These are phyloP conservation scores for Phaetusa simplex DNA, from an alignment of 2,113 vertebrate genomes.

Conservation along the genomic window DNA sequence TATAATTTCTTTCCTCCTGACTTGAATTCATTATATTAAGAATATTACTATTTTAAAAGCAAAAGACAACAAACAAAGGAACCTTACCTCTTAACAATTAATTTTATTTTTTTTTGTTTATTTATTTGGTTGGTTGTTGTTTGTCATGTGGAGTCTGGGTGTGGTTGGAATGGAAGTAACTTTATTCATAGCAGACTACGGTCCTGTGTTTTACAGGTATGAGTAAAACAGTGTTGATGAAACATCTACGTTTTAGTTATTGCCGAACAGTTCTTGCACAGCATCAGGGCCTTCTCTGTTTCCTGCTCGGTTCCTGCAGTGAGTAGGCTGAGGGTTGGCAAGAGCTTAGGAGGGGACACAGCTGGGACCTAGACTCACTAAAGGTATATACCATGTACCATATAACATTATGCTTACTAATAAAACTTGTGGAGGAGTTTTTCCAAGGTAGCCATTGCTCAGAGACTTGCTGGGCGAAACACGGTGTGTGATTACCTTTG, in stretches of 20 bases:
- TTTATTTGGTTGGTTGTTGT: neutral
- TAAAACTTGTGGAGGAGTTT: neutral
- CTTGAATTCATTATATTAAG: neutral
- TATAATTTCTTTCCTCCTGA: neutral
- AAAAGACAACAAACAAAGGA: neutral
- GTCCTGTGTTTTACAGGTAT: neutral
- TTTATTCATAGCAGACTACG: neutral
- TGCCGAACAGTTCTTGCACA: neutral
- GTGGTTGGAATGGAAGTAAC: neutral
- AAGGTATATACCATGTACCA: neutral
- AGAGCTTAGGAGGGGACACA: neutral
- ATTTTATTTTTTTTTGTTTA: neutral
- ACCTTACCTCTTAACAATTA: neutral
- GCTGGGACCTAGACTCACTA: neutral
- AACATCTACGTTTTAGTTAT: neutral
- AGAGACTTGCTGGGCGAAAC: neutral
- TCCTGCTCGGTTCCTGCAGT: neutral
- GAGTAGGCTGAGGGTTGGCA: rapidly evolving
- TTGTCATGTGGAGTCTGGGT: rapidly evolving
- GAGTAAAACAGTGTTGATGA: neutral
- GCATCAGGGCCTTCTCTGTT: neutral
- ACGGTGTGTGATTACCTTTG: neutral
- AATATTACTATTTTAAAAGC: neutral
- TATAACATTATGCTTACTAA: neutral
- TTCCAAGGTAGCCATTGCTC: neutral